Evolutionary conservation across 2,797 vertebrate species (phyloP).

Genomic region (Hoplostethus atlanticus): DNA sequence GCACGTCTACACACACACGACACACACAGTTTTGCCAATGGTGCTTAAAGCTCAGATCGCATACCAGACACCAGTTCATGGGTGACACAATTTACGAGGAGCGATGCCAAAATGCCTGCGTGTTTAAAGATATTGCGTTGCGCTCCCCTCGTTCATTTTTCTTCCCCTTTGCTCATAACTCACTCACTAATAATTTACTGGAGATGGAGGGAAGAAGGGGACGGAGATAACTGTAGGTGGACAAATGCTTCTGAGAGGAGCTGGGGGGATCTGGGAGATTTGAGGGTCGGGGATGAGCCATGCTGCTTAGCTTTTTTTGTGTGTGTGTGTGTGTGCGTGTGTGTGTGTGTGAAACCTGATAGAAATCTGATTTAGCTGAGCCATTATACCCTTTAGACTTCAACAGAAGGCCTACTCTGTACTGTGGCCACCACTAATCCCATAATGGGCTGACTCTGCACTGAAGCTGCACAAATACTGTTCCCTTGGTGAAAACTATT

Average conservation of each 20-base stretch:
- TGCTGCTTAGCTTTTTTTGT: constrained; percentile 38
- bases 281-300: constrained; percentile 39
- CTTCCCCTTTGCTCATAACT: constrained; percentile 44
- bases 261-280: constrained; percentile 51
- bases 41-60: constrained; percentile 33
- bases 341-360: constrained; percentile 64
- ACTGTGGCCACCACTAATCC: constrained; percentile 71
- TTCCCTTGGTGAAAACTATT: constrained; percentile 64
- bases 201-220: constrained; percentile 5
- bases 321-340: constrained; percentile 36
- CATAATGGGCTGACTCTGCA: constrained; percentile 76
- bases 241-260: constrained; percentile 43
- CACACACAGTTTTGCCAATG: constrained; percentile 43
- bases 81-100: constrained; percentile 44
- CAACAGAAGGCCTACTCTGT: constrained; percentile 58
- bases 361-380: constrained; percentile 72
- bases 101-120: constrained; percentile 35
- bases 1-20: background rate
- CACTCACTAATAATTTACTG: constrained; percentile 31
- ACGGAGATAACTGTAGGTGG: constrained; percentile 8
- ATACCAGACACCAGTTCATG: constrained; percentile 49
- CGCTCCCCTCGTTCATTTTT: constrained; percentile 40
- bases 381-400: constrained; percentile 72
- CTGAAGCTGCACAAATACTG: constrained; percentile 64
- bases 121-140: constrained; percentile 29